phyloP scores from a whole-genome alignment of 2,113 vertebrate species.

The Alaudala cheleensis region DNA sequence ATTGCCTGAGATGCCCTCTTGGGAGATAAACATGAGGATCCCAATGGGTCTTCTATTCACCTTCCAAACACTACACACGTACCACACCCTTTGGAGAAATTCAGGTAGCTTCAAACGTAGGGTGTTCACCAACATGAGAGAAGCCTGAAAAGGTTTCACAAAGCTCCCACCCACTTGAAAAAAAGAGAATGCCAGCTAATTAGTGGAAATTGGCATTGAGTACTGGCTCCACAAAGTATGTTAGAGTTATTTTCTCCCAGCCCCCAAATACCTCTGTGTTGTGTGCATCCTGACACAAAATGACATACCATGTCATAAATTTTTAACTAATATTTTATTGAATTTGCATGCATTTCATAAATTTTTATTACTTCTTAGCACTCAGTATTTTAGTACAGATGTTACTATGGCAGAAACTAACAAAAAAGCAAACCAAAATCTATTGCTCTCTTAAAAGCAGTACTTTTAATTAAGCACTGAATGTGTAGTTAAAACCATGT shows the following conservation, averaged over 20 bases:
- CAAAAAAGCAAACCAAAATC: neutral
- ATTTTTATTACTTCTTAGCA: constrained; percentile 48
- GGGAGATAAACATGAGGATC: constrained; percentile 35
- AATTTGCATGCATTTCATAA: neutral
- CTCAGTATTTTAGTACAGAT: constrained; percentile 40
- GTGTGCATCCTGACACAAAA: constrained; percentile 4
- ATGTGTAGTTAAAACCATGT: constrained; percentile 11
- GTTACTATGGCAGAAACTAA: constrained; percentile 44
- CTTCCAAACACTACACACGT: constrained; percentile 2
- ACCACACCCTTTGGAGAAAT: constrained; percentile 46
- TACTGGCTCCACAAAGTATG: neutral
- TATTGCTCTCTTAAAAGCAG: constrained; percentile 70
- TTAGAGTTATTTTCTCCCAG: neutral
- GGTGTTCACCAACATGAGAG: constrained; percentile 1
- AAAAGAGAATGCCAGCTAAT: constrained; percentile 58
- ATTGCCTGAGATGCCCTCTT: constrained; percentile 49
- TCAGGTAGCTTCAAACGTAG: constrained; percentile 18
- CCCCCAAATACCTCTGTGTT: neutral
- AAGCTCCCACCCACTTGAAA: constrained; percentile 60
- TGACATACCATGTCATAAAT: neutral
- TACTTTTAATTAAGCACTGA: constrained; percentile 70
- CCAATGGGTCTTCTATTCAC: constrained; percentile 18
- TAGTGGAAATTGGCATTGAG: constrained; percentile 61
- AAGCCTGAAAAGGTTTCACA: constrained; percentile 40
- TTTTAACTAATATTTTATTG: constrained; percentile 32